Percentiles rank a stretch among this genome's conserved stretches.
These are phyloP conservation scores for Vicugna pacos DNA, from an alignment of 2,113 vertebrate genomes.

Conservation along the genomic window DNA sequence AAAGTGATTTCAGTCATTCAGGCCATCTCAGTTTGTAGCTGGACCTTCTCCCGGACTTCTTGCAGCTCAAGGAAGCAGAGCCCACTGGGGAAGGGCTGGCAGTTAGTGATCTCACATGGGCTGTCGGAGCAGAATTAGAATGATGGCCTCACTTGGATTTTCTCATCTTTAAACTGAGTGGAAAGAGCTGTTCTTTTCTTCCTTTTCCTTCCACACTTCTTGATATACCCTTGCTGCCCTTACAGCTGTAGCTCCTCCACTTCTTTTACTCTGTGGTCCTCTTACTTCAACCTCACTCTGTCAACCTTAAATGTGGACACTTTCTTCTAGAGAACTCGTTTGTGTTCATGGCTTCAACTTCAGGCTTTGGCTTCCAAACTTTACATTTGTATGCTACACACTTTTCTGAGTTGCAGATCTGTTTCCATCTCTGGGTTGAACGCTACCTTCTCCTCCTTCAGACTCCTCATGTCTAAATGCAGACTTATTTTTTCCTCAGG, in stretches of 20 bases:
- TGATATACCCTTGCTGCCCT: too few relatives aligned
- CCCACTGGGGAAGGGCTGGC: neutral
- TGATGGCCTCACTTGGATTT: neutral
- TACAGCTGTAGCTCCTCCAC: neutral
- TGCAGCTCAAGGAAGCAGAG: neutral
- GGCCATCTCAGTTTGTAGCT: neutral
- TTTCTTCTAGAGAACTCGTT: neutral
- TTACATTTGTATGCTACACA: neutral
- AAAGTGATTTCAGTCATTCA: conserved; percentile 32
- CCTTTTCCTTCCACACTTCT: neutral
- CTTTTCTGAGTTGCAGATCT: neutral
- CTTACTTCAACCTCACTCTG: neutral
- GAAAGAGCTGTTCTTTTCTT: neutral
- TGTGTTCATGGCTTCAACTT: neutral
- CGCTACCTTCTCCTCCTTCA: neutral
- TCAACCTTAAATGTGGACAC: neutral
- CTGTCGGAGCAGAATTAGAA: neutral
- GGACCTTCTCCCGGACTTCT: conserved; percentile 17
- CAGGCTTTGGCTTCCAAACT: neutral
- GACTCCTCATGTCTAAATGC: neutral
- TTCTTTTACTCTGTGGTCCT: neutral
- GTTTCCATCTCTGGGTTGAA: neutral
- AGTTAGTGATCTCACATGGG: neutral
- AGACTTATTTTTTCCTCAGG: neutral
- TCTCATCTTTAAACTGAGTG: neutral